These are phyloP conservation scores for Exocentrus adspersus DNA, from an alignment of 2,888 invertebrate genomes.

Conservation along the genomic window DNA sequence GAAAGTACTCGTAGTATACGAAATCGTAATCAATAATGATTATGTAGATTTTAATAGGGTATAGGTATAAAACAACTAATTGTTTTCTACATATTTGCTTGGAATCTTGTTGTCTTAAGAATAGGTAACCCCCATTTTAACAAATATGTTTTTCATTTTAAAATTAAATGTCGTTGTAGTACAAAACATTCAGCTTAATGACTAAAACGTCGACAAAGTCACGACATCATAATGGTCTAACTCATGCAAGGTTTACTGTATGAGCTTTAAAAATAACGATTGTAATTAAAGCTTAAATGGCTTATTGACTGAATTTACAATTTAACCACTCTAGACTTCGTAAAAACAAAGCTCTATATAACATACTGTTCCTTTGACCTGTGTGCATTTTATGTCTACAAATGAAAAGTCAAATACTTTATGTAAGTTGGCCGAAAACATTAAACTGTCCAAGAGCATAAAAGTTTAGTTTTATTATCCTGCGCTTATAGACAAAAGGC, in stretches of 20 bases:
- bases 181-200: not conserved
- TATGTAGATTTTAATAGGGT: too few relatives aligned
- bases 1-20: too few relatives aligned
- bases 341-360: not conserved
- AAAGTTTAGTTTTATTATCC: constrained; percentile 3
- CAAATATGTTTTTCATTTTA: not conserved
- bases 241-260: not conserved
- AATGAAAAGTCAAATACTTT: not conserved
- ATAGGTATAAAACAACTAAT: too few relatives aligned
- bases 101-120: too few relatives aligned
- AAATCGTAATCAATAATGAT: too few relatives aligned
- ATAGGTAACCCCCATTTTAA: too few relatives aligned
- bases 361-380: not conserved
- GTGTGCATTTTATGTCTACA: not conserved
- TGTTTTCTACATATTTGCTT: too few relatives aligned
- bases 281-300: not conserved
- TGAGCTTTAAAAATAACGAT: not conserved
- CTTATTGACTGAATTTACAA: not conserved
- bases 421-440: not conserved
- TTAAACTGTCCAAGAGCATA: constrained; percentile 14
- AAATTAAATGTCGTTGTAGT: not conserved
- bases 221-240: not conserved
- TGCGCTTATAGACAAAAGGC: constrained; percentile 16
- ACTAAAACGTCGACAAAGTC: not conserved
- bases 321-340: not conserved